Evolutionary conservation across 2,113 vertebrate species (phyloP).

Genomic region (Poecilia latipinna): DNA sequence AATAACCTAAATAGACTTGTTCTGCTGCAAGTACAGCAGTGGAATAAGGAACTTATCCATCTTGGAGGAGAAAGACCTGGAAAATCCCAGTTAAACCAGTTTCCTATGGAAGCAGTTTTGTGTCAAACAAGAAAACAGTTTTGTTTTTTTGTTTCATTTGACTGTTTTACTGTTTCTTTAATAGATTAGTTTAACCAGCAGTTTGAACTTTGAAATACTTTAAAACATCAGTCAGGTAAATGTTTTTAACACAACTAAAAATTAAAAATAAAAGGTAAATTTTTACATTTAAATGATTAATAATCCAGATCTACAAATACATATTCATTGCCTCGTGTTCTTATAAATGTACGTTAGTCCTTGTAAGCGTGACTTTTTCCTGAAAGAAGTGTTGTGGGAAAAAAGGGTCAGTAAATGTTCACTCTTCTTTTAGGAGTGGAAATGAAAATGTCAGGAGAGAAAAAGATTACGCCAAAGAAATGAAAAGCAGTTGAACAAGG

Average conservation of each 20-base stretch:
- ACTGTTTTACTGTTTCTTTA: no score
- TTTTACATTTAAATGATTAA: neutral
- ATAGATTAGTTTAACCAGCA: neutral
- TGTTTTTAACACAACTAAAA: neutral
- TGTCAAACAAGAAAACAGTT: neutral
- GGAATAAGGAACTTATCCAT: slow-evolving; percentile 19
- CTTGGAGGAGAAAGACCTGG: slow-evolving; percentile 9
- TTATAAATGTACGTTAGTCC: neutral
- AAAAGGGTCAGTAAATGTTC: neutral
- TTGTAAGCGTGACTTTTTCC: neutral
- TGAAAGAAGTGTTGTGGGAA: neutral
- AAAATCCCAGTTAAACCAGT: slow-evolving; percentile 24
- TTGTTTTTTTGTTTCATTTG: neutral
- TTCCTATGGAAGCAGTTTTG: neutral
- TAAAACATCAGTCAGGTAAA: neutral
- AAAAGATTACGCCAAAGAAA: slow-evolving; percentile 17
- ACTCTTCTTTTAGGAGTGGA: slow-evolving; percentile 2
- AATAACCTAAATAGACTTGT: slow-evolving; percentile 55
- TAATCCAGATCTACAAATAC: neutral
- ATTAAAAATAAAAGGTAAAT: neutral
- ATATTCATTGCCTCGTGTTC: neutral
- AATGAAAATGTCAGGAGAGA: slow-evolving; percentile 24
- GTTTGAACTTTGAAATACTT: neutral
- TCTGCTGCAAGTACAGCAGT: slow-evolving; percentile 22
- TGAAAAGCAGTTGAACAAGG: neutral